Percentiles rank a stretch among this genome's conserved stretches.
Conservation (phyloP, 2,888 invertebrate genomes). For the Erpobdella octoculata region DNA sequence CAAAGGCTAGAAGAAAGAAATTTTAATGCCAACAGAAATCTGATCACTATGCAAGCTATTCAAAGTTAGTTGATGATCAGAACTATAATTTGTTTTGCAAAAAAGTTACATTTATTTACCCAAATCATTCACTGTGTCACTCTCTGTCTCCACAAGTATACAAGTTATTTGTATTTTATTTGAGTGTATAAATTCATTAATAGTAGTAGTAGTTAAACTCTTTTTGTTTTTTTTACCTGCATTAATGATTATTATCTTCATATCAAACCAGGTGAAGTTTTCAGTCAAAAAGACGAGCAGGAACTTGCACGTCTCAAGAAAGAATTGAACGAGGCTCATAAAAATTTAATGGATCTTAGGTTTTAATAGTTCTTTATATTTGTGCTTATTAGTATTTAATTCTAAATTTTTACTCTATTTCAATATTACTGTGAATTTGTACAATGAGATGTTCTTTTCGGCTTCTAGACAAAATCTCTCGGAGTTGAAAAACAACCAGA, state of each 20-base stretch:
- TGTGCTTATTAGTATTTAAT: background rate
- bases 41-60: conserved; percentile 24
- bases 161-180: too few relatives aligned
- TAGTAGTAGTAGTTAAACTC: too few relatives aligned
- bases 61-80: conserved; percentile 18
- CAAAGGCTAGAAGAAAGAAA: conserved; percentile 22
- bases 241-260: background rate
- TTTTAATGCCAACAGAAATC: background rate
- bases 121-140: too few relatives aligned
- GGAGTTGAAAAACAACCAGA: conserved; percentile 79
- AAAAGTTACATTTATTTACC: too few relatives aligned
- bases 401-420: background rate
- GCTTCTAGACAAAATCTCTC: conserved; percentile 64
- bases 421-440: background rate
- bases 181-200: too few relatives aligned
- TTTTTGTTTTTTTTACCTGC: background rate
- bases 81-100: too few relatives aligned
- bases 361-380: background rate
- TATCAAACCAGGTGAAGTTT: conserved; percentile 21
- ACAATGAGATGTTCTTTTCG: background rate
- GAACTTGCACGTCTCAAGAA: conserved; percentile 61
- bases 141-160: too few relatives aligned
- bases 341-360: conserved; percentile 82
- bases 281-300: conserved; percentile 55
- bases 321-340: conserved; percentile 78